phyloP scores from a whole-genome alignment of 2,113 vertebrate genomes.

The Fulica atra region DNA sequence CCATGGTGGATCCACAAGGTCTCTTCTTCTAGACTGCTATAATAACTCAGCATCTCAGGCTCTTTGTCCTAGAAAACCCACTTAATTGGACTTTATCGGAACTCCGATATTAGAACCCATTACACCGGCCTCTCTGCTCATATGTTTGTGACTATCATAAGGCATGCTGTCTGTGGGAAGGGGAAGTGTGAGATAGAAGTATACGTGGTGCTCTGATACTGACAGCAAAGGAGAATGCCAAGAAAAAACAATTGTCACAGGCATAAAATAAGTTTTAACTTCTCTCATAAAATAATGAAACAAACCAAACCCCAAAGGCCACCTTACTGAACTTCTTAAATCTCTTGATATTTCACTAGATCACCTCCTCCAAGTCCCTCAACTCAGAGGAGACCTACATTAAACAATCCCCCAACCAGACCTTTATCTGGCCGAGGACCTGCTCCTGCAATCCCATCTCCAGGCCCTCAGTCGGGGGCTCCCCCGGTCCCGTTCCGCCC shows the following conservation, averaged over 20 bases:
- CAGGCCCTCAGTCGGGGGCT: constrained; percentile 75
- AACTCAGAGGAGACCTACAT: constrained; percentile 75
- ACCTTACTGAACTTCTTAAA: background rate
- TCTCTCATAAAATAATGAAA: background rate
- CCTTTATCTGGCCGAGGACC: constrained; percentile 72
- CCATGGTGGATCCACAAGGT: background rate
- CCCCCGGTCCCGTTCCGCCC: constrained; percentile 77
- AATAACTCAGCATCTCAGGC: background rate
- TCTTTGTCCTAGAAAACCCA: background rate
- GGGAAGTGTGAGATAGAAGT: background rate
- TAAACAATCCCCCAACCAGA: constrained; percentile 59
- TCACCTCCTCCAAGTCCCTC: constrained; percentile 88
- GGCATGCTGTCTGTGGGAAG: background rate
- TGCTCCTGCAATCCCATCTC: constrained; percentile 75
- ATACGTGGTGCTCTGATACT: background rate
- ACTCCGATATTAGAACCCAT: background rate
- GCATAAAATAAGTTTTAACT: background rate
- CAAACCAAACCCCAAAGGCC: background rate
- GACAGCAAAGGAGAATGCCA: background rate
- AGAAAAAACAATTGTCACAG: background rate
- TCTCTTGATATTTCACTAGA: constrained; percentile 66
- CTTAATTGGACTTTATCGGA: background rate
- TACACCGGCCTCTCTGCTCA: background rate
- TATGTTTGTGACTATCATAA: background rate
- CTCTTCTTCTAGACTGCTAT: background rate